Evolutionary conservation across 1,140 invertebrate species (phyloP), one percentile per base, ranked within the genome.

Genomic region (Leptopilina clavipes): DNA sequence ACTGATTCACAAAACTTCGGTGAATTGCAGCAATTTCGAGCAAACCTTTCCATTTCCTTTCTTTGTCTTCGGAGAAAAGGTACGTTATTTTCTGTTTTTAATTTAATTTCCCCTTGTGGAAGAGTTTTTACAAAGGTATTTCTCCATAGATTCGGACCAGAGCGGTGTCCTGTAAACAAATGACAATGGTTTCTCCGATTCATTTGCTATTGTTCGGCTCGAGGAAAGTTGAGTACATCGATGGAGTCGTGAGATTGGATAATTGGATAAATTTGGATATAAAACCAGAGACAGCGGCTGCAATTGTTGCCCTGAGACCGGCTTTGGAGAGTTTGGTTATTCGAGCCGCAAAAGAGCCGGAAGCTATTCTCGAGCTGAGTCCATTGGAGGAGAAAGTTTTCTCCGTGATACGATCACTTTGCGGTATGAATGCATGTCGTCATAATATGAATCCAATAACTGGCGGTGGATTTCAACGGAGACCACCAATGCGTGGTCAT

Each of bases 1-100:
- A 0, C 89, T 99, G 0, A 95, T 99, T 72, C 97, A 99, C 89
- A 99, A 99, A 88, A 97, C 97, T 0, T 99, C 98, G 0, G 97
- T 99, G 0, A 99, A 99, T 90, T 98, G 97, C 88, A 95, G 93
- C 79, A 97, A 96, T 86, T 91, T 93, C 74, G 95, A 96, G 65
- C 93, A 97, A 73, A 93, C 92, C 74, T 99, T 99, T 84, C 96
- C 96, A 0, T 98, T 95, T 76, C 98, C 98, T 3, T 97, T 98
- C 85, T 99, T 99, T 88, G 96, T 99, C 44, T 99, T 99, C 89
- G 97, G 97, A 2, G 98, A 99, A 91, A 99, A 99, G 91, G 93
- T 94, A 89, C n/a, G n/a, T n/a, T 31, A 31, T 31, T 31, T 31
- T 31, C 25, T 31, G 5, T 5, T 31, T 5, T 31, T 5, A 31